Evolutionary conservation across 2,797 vertebrate species (phyloP).

Genomic region (Sarcophilus harrisii): DNA sequence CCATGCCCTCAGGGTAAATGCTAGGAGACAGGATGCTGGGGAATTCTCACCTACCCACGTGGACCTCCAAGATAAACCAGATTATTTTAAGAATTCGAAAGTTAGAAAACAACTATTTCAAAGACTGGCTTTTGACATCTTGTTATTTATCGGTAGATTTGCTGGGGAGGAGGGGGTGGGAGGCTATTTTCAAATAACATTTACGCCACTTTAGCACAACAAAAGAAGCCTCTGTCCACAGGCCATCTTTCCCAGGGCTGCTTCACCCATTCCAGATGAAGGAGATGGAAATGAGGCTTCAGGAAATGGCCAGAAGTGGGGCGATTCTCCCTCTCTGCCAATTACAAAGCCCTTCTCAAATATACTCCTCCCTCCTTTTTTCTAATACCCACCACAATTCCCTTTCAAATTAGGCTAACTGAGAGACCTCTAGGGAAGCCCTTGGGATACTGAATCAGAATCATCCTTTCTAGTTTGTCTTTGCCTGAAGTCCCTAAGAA

Average conservation of each 20-base stretch:
- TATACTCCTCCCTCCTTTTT: constrained; percentile 16
- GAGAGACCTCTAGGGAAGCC: constrained; percentile 18
- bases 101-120: constrained; percentile 62
- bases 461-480: constrained; percentile 6
- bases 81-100: constrained; percentile 77
- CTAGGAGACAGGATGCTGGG: constrained; percentile 65
- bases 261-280: constrained; percentile 26
- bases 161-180: not conserved
- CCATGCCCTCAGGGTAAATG: constrained; percentile 51
- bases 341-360: not conserved
- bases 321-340: not conserved
- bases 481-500: constrained; percentile 15
- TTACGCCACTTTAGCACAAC: constrained; percentile 26
- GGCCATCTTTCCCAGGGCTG: not conserved
- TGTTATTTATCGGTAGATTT: constrained; percentile 38
- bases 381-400: not conserved
- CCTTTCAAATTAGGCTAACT: constrained; percentile 1
- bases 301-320: not conserved
- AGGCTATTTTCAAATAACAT: not conserved
- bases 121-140: constrained; percentile 38
- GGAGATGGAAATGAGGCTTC: not conserved
- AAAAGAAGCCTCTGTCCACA: constrained; percentile 18
- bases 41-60: constrained; percentile 76
- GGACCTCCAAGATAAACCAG: constrained; percentile 64
- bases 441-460: not conserved